Evolutionary conservation across 2,797 vertebrate genomes (phyloP), one percentile per base, ranked within the genome.

Genomic region (Sylvia borin): DNA sequence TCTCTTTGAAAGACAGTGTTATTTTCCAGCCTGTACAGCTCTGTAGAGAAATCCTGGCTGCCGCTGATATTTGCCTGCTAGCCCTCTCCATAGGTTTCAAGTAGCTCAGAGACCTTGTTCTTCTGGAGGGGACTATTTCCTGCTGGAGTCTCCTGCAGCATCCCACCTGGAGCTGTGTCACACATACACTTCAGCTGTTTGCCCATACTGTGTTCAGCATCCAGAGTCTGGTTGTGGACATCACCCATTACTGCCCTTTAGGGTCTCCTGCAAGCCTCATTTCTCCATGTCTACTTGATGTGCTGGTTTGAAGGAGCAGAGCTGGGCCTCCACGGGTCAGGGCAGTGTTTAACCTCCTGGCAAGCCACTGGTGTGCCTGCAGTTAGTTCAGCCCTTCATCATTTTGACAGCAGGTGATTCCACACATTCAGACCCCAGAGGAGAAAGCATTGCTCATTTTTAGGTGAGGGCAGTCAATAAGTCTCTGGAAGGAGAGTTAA

Each of bases 371-470:
- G 34, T 19, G 22, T 55, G n/a, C 34, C 55, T 55, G 67, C 10
- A 67, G 67, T 47, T 73, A 57, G 57, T 40, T 66, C 64, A 79
- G 40, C 18, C 40, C 40, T 91, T 80, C 0, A 1, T 88, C 90
- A 77, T 55, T 73, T 58, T 82, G 84, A 53, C 77, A 68, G 70
- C 34, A 81, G 66, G 64, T 55, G 80, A 85, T 79, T 94, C 51
- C 31, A 42, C 62, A 14, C 0, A 0, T 16, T 2, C 67, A 71
- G 51, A 76, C 10, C 16, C 29, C 36, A 78, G 62, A 84, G 31
- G 66, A 16, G 22, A 78, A 38, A 55, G 9, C 67, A 58, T 86
- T 87, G 43, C 16, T 89, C 67, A 74, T 91, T 88, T 95, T 93
- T 68, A 83, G 72, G 48, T 61, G 72, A 77, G 31, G 27, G 53